phyloP scores from a whole-genome alignment of 2,888 invertebrate genomes.

The Drosophila kambysellisi region DNA sequence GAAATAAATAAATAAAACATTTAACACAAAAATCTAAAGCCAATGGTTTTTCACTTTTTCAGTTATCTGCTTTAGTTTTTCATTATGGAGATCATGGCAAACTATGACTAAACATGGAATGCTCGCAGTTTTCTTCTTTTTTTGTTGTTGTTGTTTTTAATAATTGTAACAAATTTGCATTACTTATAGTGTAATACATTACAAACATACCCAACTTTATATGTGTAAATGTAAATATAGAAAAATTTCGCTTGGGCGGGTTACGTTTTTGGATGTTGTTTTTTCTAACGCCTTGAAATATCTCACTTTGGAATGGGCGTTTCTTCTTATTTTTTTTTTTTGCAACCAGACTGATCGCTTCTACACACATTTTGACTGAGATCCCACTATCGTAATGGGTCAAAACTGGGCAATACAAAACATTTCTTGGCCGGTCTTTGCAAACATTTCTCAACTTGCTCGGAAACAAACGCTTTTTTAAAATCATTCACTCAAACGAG shows the following conservation, averaged over 20 bases:
- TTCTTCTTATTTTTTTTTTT: neutral
- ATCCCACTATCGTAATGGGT: slow-evolving; percentile 1
- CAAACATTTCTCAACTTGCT: neutral
- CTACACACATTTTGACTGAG: neutral
- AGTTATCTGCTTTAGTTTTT: slow-evolving; percentile 3
- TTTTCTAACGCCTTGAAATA: slow-evolving; percentile 12
- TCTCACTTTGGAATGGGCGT: slow-evolving; percentile 48
- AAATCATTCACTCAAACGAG: neutral
- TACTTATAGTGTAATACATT: slow-evolving; percentile 11
- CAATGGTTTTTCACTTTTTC: slow-evolving; percentile 16
- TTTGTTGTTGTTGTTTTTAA: neutral
- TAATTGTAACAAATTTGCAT: slow-evolving; percentile 36
- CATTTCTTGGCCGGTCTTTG: slow-evolving; percentile 7
- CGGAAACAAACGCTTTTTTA: no score
- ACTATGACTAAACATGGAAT: slow-evolving; percentile 44
- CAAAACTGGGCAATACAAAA: slow-evolving; percentile 25
- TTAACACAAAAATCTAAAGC: slow-evolving; percentile 59
- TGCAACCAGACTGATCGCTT: slow-evolving; percentile 15
- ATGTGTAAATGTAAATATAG: slow-evolving; percentile 27
- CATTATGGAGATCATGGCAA: slow-evolving; percentile 40
- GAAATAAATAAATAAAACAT: slow-evolving; percentile 76
- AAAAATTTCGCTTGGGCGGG: slow-evolving; percentile 68
- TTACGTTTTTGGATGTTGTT: slow-evolving; percentile 33
- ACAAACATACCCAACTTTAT: slow-evolving; percentile 14
- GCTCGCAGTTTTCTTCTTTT: slow-evolving; percentile 16